Conservation (phyloP, 2,113 vertebrate genomes). For the Fregetta grallaria region DNA sequence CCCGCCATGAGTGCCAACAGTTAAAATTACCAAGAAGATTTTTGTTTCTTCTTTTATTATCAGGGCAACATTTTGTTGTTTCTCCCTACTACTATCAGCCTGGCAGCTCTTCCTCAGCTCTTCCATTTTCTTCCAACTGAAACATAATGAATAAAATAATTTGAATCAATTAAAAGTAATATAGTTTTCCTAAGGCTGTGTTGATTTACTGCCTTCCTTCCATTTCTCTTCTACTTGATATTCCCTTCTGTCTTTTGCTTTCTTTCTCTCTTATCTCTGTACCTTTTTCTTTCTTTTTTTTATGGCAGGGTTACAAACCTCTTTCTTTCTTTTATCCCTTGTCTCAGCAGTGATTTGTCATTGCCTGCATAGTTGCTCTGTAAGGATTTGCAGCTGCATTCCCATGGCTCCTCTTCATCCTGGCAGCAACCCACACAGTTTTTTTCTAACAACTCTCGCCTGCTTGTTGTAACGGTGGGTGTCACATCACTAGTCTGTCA, state of each 20-base stretch:
- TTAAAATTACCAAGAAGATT: not conserved
- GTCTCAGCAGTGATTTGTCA: conserved; percentile 40
- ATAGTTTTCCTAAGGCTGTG: not conserved
- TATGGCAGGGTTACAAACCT: not conserved
- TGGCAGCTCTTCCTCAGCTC: not conserved
- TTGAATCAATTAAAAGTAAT: not conserved
- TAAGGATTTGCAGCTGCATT: conserved; percentile 65
- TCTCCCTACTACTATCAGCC: not conserved
- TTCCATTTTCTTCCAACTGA: not conserved
- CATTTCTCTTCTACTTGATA: not conserved
- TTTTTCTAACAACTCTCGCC: not conserved
- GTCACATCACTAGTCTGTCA: not conserved
- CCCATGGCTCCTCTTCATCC: conserved; percentile 44
- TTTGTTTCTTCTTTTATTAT: not conserved
- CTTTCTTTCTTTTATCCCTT: not conserved
- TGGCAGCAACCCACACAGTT: conserved; percentile 9
- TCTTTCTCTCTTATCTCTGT: not conserved
- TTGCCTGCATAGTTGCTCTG: conserved; percentile 9
- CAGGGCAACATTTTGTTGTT: not conserved
- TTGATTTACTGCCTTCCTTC: not conserved
- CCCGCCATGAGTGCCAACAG: rapidly evolving
- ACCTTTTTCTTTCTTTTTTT: not conserved
- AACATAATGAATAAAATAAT: not conserved
- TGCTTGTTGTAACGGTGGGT: not conserved
- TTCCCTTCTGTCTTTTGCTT: not conserved